Evolutionary conservation across 1,140 invertebrate species (phyloP).

Genomic region (Heliconius himera): DNA sequence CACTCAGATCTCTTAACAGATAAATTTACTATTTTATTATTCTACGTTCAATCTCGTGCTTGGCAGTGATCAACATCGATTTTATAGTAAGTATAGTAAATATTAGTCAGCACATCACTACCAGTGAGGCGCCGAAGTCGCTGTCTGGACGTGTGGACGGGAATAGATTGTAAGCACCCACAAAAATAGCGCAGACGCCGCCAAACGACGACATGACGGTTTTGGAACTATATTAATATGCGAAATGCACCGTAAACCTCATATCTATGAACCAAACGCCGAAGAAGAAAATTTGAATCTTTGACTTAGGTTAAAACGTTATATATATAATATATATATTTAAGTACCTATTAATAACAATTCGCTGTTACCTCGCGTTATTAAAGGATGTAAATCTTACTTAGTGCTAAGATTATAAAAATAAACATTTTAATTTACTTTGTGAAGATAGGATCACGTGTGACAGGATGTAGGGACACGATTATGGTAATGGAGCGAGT

Average conservation of each 20-base stretch:
- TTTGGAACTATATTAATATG: constrained; percentile 65
- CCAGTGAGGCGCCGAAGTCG: constrained; percentile 37
- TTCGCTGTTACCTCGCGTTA: background rate
- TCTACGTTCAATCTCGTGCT: background rate
- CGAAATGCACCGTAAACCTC: constrained; percentile 33
- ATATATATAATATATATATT: background rate
- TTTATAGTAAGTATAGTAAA: constrained; percentile 5
- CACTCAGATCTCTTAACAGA: background rate
- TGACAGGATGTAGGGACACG: constrained; percentile 21
- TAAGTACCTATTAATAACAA: background rate
- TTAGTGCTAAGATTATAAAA: constrained; percentile 8
- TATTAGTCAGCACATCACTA: constrained; percentile 23
- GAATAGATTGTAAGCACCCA: constrained; percentile 49
- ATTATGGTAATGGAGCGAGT: constrained; percentile 23
- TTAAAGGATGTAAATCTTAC: background rate
- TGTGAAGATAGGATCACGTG: constrained; percentile 20
- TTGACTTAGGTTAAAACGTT: background rate
- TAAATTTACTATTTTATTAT: constrained; percentile 10
- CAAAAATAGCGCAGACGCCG: constrained; percentile 65
- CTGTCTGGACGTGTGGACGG: constrained; percentile 59
- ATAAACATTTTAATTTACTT: constrained; percentile 31
- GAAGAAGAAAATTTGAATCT: background rate
- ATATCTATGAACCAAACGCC: background rate
- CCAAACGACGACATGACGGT: constrained; percentile 47
- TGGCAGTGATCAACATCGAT: background rate